These are phyloP conservation scores for Origma solitaria DNA, from an alignment of 2,113 vertebrate genomes.

Conservation along the genomic window DNA sequence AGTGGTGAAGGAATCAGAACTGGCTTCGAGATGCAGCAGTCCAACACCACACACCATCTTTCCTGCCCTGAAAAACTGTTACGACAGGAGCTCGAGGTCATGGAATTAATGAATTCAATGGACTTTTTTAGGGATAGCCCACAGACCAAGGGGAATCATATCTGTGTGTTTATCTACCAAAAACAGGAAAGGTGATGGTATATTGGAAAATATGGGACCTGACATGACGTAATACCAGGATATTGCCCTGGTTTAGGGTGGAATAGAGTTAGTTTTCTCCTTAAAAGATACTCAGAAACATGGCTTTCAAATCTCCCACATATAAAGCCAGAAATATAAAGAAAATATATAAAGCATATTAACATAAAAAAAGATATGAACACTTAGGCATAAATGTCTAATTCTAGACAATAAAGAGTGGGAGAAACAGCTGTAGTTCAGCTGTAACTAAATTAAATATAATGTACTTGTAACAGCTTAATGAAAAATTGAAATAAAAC, in stretches of 20 bases:
- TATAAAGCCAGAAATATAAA: background rate
- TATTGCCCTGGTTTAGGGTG: background rate
- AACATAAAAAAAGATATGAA: background rate
- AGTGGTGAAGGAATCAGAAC: background rate
- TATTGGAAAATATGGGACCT: background rate
- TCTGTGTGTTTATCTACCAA: background rate
- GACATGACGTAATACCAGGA: background rate
- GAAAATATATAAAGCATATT: background rate
- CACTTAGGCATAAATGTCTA: background rate
- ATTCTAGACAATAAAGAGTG: background rate
- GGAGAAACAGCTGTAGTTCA: background rate
- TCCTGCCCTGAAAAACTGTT: background rate
- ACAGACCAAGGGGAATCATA: background rate
- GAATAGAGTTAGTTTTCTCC: background rate
- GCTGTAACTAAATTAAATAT: background rate
- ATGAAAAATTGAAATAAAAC: background rate
- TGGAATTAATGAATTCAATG: background rate
- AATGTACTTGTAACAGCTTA: background rate
- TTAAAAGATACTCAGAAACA: background rate
- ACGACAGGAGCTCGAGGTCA: background rate
- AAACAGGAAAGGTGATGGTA: background rate
- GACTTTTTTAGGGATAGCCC: background rate
- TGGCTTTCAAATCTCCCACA: background rate
- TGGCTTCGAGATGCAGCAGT: background rate
- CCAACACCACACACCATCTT: background rate